Base-by-base conservation (phyloP, 2,113 vertebrate species). In the Jaculus jaculus region DNA sequence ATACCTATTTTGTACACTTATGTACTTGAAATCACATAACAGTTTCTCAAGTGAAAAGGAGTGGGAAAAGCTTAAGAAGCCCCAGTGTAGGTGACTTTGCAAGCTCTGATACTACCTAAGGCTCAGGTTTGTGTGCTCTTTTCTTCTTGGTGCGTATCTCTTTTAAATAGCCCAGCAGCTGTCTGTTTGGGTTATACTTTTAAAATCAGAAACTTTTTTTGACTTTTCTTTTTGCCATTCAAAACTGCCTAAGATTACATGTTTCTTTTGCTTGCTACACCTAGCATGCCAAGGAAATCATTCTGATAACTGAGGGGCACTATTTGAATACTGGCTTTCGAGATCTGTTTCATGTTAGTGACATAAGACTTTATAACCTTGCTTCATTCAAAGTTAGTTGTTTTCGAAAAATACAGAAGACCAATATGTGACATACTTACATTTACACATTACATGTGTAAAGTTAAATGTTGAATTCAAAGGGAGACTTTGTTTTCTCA, bases 381-480 rank as follows among this genome's bases (percentile, higher is more conserved):
- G 7, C 26, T 91, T 91, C 78, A 65, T 32, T 10, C 20, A 87
- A 72, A 20, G 8, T 83, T 87, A 10, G 28, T 61, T 72, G 7
- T 68, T 92, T 77, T 84, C 47, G 74, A 58, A 74, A 90, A 87
- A 93, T 75, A 54, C 80, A 89, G 11, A 82, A 28, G n/a, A 42
- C 26, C 32, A 83, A 37, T 87, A 42, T 61, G 47, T n/a, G 65
- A 83, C n/a, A 71, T 6, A 2, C 30, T 72, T 79, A 51, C 30
- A 23, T 94, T 75, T 87, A n/a, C n/a, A n/a, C n/a, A n/a, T n/a
- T n/a, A n/a, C n/a, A n/a, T n/a, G 51, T 89, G 6, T 73, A 74
- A 87, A 91, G 65, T 87, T 54, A 78, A 74, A 78, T 84, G 82
- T 78, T 51, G 73, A 84, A n/a, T 86, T 54, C 32, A 93, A 94